phyloP scores from a whole-genome alignment of 2,888 invertebrate genomes.

The Acleris cristana region DNA sequence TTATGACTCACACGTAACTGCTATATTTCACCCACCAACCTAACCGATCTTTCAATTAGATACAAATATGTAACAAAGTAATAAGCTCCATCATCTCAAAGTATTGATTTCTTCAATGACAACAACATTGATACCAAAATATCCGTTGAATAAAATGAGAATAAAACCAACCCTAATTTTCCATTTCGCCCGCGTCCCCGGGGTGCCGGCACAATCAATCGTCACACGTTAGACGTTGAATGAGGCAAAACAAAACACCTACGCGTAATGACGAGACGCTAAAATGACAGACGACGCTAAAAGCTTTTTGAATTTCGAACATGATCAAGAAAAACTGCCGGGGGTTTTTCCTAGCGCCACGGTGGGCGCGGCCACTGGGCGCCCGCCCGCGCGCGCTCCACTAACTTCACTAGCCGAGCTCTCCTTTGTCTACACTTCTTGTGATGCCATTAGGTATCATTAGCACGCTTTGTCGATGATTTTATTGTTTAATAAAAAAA shows the following conservation, averaged over 20 bases:
- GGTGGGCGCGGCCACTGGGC: conserved; percentile 79
- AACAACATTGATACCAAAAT: too few species aligned
- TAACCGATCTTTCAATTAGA: too few species aligned
- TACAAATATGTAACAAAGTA: too few species aligned
- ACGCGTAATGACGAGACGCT: conserved; percentile 53
- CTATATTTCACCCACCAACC: too few species aligned
- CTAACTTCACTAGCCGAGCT: conserved; percentile 49
- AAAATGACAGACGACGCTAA: conserved; percentile 75
- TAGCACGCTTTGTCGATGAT: conserved; percentile 20
- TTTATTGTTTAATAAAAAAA: conserved; percentile 10
- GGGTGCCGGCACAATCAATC: conserved; percentile 65
- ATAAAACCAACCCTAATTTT: background rate
- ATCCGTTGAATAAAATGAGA: background rate
- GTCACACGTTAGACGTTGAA: conserved; percentile 55
- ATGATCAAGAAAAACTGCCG: conserved; percentile 63
- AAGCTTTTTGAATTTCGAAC: conserved; percentile 74
- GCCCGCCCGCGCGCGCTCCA: conserved; percentile 57
- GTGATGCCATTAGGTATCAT: conserved; percentile 28
- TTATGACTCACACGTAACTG: too few species aligned
- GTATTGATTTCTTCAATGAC: too few species aligned
- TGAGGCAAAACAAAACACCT: conserved; percentile 56
- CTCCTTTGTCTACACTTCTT: conserved; percentile 36
- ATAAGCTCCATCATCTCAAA: too few species aligned
- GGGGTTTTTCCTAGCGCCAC: conserved; percentile 70
- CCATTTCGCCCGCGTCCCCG: conserved; percentile 9